Evolutionary conservation across 2,113 vertebrate species (phyloP), one percentile per base, ranked within the genome.

Genomic region (Ochotona curzoniae): DNA sequence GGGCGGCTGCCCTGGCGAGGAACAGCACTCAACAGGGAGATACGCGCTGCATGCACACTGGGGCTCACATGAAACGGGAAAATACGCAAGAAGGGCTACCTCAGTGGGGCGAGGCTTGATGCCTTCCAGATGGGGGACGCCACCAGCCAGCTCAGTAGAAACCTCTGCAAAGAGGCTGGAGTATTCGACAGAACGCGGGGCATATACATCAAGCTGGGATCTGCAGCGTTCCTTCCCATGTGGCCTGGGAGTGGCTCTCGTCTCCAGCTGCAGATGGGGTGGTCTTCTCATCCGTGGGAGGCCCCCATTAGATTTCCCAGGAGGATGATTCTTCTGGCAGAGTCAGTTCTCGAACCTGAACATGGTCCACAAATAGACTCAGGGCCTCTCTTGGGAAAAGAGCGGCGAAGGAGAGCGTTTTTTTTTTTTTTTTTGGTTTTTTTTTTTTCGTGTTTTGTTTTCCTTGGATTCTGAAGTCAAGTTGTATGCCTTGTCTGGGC

Each of bases 71-170:
- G 74, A 97, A 96, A 97, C 87, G 75, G 94, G 17, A 85, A 95
- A 94, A 92, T 89, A 95, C 79, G 90, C 97, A 96, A 93, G 93
- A 95, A 82, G 95, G 97, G 92, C 96, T 97, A 97, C 97, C 96
- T 97, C 97, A 94, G 96, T 95, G 94, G 97, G 96, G 95, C 76
- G 96, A 97, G 97, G 96, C 90, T 93, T 97, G 95, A 97, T 97
- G 30, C 60, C 93, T 97, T 97, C 97, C 96, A 97, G 96, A 97
- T 97, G 97, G 88, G 38, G 85, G 86, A 95, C 96, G 96, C 93
- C 96, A 96, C 96, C 94, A 96, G 87, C 81, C 84, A 96, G 95
- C 95, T 95, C 96, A 96, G 95, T 96, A 94, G 95, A 97, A 97
- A 93, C 94, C 82, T 96, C 96, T 94, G 93, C 87, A 95, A 94